Base-by-base conservation (phyloP, 2,797 vertebrate genomes). In the Melopsittacus undulatus region DNA sequence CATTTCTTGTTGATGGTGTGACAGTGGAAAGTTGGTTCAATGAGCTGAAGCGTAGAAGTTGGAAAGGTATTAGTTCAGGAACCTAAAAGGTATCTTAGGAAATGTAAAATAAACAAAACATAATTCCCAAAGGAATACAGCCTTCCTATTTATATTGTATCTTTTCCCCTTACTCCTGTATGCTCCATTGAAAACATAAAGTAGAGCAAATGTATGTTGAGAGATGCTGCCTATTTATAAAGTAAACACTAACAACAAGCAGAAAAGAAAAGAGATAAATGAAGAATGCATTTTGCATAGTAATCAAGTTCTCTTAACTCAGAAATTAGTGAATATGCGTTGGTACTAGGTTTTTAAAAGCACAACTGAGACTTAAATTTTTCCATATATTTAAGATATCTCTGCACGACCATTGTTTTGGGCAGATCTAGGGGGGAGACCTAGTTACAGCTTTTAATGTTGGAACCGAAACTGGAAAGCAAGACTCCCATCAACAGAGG, bases 151-250 rank as follows among this genome's bases (percentile, higher is more conserved):
- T 66, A 2, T 11, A 54, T 82, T 32, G 0, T 36, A 38, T 57
- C 75, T 80, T 85, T 40, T 75, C 14, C 27, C 57, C n/a, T 74
- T 63, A 20, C 43, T 92, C 56, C 76, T 27, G 22, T 15, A 3
- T 6, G 23, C 32, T 82, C 87, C 51, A 83, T 38, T 91, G 78
- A 79, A 43, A 87, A 48, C 79, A 63, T n/a, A 87, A 92, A 95
- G 93, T 87, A 90, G 52, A 92, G 78, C 87, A 97, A 96, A 92
- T 66, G 52, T 90, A 79, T 63, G 95, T 94, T 92, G 95, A 90
- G 96, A 94, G 94, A 95, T 73, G 59, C 49, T 94, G 83, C 70
- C 87, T 96, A 86, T 95, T 96, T 95, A 63, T 91, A 78, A 95
- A 92, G 95, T 76, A 94, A 96, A 97, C 87, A 95, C 77, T 92